Percentiles rank a stretch among this genome's conserved stretches.
Evolutionary conservation across 2,113 vertebrate genomes (phyloP).

Genomic region (Ailuropoda melanoleuca): DNA sequence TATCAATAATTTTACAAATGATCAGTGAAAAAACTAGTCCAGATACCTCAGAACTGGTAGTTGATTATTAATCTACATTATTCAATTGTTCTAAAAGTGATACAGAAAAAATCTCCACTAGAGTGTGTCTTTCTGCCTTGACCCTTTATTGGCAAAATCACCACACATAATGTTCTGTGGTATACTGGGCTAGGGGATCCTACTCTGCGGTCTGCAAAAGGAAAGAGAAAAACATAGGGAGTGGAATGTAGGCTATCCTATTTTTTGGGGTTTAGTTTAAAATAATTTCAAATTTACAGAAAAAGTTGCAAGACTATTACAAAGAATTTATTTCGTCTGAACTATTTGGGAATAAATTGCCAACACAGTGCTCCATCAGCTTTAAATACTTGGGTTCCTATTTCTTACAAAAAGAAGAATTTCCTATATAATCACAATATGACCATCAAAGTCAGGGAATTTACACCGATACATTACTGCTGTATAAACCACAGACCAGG

Average conservation of each 20-base stretch:
- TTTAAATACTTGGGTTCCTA: neutral
- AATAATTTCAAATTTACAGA: neutral
- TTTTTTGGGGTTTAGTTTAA: neutral
- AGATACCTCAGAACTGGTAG: neutral
- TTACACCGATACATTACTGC: neutral
- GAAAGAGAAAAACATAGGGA: neutral
- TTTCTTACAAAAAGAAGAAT: neutral
- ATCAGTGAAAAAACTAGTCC: neutral
- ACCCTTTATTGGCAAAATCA: neutral
- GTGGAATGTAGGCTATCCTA: rapidly evolving
- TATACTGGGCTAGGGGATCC: neutral
- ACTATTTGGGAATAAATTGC: neutral
- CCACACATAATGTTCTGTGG: neutral
- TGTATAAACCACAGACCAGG: neutral
- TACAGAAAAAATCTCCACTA: neutral
- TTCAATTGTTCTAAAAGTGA: neutral
- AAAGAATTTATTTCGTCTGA: neutral
- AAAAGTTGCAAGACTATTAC: neutral
- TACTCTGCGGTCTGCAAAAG: neutral
- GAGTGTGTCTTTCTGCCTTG: neutral
- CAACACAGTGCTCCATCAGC: neutral
- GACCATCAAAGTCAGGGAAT: neutral
- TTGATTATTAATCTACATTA: neutral
- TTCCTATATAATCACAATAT: neutral
- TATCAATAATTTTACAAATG: neutral